phyloP scores from a whole-genome alignment of 2,797 vertebrate genomes.

The Cyprinodon diabolis region DNA sequence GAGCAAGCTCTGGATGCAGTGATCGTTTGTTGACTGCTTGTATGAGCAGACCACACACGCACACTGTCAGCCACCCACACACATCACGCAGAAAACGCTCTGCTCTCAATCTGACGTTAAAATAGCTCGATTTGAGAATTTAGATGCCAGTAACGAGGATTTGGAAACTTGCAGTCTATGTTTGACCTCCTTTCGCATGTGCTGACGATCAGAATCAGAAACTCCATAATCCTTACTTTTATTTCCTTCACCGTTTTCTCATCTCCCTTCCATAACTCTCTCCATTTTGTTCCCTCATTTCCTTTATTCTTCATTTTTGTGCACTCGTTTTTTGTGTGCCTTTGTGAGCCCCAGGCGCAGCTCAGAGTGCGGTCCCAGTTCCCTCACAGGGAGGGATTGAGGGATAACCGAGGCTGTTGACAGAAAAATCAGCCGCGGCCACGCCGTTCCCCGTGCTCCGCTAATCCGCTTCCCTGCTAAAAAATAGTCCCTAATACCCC shows the following conservation, averaged over 20 bases:
- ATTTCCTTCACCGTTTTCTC: conserved; percentile 24
- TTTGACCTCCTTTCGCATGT: conserved; percentile 36
- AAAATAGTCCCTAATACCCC: conserved; percentile 83
- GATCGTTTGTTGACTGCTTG: conserved; percentile 12
- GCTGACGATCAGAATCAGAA: conserved; percentile 48
- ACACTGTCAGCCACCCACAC: conserved; percentile 43
- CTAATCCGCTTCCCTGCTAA: conserved; percentile 82
- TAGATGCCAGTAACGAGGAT: conserved; percentile 49
- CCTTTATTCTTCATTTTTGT: conserved; percentile 12
- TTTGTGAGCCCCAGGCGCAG: conserved; percentile 66
- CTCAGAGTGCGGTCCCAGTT: conserved; percentile 73
- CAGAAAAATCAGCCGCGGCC: conserved; percentile 82
- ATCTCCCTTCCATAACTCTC: conserved; percentile 7
- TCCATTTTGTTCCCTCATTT: conserved; percentile 21
- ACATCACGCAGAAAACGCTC: conserved; percentile 54
- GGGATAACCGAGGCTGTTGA: conserved; percentile 81
- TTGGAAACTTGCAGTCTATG: conserved; percentile 34
- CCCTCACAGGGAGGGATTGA: conserved; percentile 77
- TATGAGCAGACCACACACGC: conserved; percentile 36
- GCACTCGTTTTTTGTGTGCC: conserved; percentile 21
- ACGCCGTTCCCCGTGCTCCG: conserved; percentile 71
- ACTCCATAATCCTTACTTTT: conserved; percentile 33
- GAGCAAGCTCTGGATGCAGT: conserved; percentile 1
- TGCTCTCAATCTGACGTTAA: conserved; percentile 40
- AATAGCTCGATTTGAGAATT: conserved; percentile 33